A percentile compares a stretch with the other conserved stretches of the same genome.
phyloP scores from a whole-genome alignment of 1,140 invertebrate genomes.

The Arctopsyche grandis region DNA sequence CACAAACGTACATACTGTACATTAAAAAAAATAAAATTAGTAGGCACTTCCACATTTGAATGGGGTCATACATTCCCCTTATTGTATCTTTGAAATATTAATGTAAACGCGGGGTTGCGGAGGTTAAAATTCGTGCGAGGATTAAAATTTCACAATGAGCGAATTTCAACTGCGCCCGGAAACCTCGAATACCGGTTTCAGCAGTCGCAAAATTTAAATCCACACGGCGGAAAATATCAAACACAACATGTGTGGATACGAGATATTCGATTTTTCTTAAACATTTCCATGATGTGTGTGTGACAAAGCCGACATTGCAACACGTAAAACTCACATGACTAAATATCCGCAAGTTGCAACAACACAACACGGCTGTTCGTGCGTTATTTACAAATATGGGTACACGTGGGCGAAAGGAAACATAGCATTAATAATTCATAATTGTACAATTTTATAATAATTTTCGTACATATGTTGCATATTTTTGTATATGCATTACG shows the following conservation, averaged over 20 bases:
- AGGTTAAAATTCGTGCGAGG: background rate
- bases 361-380: background rate
- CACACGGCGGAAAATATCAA: background rate
- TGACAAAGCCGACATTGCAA: constrained; percentile 10
- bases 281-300: no score
- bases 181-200: background rate
- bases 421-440: background rate
- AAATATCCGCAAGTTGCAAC: constrained; percentile 3
- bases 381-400: constrained; percentile 16
- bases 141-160: constrained; percentile 2
- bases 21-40: background rate
- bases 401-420: background rate
- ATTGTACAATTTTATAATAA: background rate
- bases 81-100: background rate
- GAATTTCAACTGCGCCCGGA: background rate
- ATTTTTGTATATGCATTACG: background rate
- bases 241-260: background rate
- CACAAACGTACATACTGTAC: background rate
- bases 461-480: background rate
- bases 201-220: background rate
- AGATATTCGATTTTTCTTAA: no score
- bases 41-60: background rate
- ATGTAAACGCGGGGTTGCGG: background rate
- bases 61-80: background rate
- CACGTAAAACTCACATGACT: background rate